Base-by-base conservation (phyloP, 2,797 vertebrate species). In the Coendou prehensilis region DNA sequence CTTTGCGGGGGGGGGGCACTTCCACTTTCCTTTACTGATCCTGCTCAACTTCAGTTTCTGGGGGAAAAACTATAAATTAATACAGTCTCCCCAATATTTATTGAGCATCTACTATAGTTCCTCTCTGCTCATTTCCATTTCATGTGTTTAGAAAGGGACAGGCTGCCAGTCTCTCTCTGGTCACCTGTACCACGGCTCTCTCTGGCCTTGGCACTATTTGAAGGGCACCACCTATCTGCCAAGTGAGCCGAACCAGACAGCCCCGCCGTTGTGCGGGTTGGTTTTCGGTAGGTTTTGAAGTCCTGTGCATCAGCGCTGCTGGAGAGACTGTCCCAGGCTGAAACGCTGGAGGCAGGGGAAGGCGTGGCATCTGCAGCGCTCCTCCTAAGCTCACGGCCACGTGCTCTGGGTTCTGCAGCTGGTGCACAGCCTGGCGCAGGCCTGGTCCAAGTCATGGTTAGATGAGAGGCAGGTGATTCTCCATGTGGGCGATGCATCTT, bases 301-400 rank as follows among this genome's bases (percentile, higher is more conserved):
- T 26, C 30, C 11, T 28, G 41, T 2, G 71, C 41, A 28, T 14
- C 41, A 30, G 23, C 1, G 10, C 33, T 37, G 18, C 18, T 75
- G 41, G 41, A 1, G 2, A n/a, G 73, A n/a, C 41, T 8, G 14
- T 13, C 5, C 2, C 41, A 37, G 52, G 64, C 28, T 17, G 54
- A 71, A 67, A 37, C 2, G 7, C 2, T 26, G 14, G 37, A 30
- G 41, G 52, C 1, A 4, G 5, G 61, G 20, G 82, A 17, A 87
- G 45, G 80, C 5, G 3, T 0, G 50, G 78, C 6, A 1, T 9
- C 2, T 1, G 50, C 2, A 22, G 4, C 7, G 0, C 2, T 15
- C 20, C 8, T 33, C 28, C 0, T 20, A 57, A 22, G 22, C 26
- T 4, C 23, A 0, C 0, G 3, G 26, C 82, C 15, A 3, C 0